Evolutionary conservation across 2,797 vertebrate species (phyloP).

Genomic region (Mormyrops boulengeri): DNA sequence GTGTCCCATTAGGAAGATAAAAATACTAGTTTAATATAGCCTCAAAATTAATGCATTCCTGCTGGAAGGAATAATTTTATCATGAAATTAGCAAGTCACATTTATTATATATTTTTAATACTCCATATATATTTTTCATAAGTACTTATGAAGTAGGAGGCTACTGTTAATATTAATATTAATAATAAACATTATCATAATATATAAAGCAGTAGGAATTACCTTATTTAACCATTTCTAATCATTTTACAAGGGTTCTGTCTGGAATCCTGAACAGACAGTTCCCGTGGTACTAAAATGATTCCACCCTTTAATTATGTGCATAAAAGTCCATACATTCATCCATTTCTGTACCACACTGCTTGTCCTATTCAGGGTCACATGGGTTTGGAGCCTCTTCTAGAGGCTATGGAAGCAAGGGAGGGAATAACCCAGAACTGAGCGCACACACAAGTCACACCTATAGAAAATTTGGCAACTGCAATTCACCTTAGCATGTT

Average conservation of each 20-base stretch:
- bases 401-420: neutral
- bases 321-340: neutral
- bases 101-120: neutral
- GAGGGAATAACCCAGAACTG: neutral
- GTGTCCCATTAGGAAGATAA: neutral
- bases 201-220: neutral
- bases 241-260: neutral
- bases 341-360: neutral
- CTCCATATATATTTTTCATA: neutral
- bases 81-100: neutral
- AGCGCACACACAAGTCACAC: neutral
- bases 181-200: neutral
- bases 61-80: neutral
- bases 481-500: neutral
- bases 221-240: neutral
- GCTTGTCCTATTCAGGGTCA: neutral
- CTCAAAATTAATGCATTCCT: neutral
- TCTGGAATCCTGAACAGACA: neutral
- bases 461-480: neutral
- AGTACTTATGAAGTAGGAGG: neutral
- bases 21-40: neutral
- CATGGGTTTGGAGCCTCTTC: neutral
- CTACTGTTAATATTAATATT: neutral
- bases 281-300: neutral
- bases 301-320: neutral